Evolutionary conservation across 1,140 invertebrate species (phyloP), one percentile per base, ranked within the genome.

Genomic region (Campoletis sonorensis): DNA sequence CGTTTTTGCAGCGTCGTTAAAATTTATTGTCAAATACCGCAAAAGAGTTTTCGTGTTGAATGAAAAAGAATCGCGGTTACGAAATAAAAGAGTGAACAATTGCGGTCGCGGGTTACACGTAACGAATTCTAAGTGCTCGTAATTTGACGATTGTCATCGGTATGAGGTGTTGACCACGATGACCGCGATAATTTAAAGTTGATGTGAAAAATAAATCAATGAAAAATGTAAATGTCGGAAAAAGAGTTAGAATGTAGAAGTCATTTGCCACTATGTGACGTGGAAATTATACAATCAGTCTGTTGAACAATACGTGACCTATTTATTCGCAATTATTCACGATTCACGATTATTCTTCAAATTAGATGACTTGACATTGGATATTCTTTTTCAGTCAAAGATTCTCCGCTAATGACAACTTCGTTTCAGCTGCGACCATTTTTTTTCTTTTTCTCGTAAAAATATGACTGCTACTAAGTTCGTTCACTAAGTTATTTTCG

Each of bases 1-100:
- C 8, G 23, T 45, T 68, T 37, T 16, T 79, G 16, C 33, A 49
- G 81, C 70, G 10, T 37, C 73, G 3, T 30, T 21, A 11, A 45
- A 40, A 49, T 82, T n/a, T 23, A 67, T 67, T 23, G 13, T 26
- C 13, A 26, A 67, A 67, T 26, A 4, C n/a, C 3, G 13, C 21
- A 30, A 27, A 58, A 58, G 40, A 10, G 40, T 45, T 23, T 58
- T 58, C 54, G 54, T 58, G 21, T 58, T 58, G n/a, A 21, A 21
- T 21, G 1, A 64, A 67, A 8, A 26, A 67, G 26, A 16, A 67
- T 27, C 2, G 23, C 61, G 23, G 61, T 67, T 27, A 4, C 4
- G 61, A 67, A 23, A 27, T n/a, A 67, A 23, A 27, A 27, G 10
- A 67, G 61, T 67, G 61, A 67, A 67, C 61, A 3, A 67, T 67